Evolutionary conservation across 2,797 vertebrate species (phyloP).

Genomic region (Chrosomus eos): DNA sequence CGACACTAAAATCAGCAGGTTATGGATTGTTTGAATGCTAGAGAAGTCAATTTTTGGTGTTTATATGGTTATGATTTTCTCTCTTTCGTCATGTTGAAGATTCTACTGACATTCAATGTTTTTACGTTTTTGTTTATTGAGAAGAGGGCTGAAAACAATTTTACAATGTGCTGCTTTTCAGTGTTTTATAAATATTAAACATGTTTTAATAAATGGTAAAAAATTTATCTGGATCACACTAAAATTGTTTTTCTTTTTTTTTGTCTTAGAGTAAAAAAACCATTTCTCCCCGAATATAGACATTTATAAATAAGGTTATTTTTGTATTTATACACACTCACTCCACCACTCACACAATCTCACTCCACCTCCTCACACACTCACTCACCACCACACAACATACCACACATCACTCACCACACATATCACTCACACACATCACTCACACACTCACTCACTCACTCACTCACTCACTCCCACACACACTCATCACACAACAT

Average conservation of each 20-base stretch:
- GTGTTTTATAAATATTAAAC: constrained; percentile 17
- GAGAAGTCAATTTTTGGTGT: constrained; percentile 27
- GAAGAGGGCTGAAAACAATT: neutral
- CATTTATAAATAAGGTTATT: too few species aligned
- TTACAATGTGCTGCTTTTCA: constrained; percentile 6
- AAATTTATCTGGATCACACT: constrained; percentile 17
- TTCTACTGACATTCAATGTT: neutral
- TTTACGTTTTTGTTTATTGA: constrained; percentile 6
- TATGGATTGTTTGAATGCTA: constrained; percentile 20
- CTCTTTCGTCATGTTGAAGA: neutral
- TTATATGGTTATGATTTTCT: neutral
- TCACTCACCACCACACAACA: too few species aligned
- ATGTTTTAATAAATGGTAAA: constrained; percentile 35
- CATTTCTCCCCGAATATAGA: neutral
- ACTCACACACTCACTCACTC: too few species aligned
- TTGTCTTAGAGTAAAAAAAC: neutral
- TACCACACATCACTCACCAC: too few species aligned
- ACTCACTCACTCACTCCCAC: too few species aligned
- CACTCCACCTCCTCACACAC: too few species aligned
- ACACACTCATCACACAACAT: too few species aligned
- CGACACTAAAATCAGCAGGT: constrained; percentile 30
- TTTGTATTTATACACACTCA: too few species aligned
- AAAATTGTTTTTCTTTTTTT: neutral
- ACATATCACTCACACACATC: too few species aligned
- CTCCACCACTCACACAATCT: too few species aligned